phyloP scores from a whole-genome alignment of 2,113 vertebrate genomes.

The Xenus cinereus region DNA sequence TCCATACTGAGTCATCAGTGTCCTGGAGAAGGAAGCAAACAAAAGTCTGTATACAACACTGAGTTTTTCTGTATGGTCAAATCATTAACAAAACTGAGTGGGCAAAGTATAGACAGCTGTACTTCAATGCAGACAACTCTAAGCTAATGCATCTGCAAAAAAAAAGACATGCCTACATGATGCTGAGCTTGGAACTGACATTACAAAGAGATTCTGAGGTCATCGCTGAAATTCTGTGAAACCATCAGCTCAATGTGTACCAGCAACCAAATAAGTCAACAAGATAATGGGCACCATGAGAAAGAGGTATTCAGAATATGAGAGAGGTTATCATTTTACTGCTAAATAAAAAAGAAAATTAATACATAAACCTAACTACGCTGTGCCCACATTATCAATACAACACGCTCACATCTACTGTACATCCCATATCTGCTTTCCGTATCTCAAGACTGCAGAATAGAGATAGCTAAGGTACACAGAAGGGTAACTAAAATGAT shows the following conservation, averaged over 20 bases:
- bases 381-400: background rate
- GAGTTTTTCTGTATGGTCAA: background rate
- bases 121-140: background rate
- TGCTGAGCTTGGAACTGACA: background rate
- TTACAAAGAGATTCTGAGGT: background rate
- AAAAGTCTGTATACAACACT: background rate
- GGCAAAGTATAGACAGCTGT: background rate
- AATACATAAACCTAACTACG: background rate
- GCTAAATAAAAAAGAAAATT: background rate
- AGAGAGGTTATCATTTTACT: background rate
- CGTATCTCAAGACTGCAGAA: background rate
- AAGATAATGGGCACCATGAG: background rate
- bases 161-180: background rate
- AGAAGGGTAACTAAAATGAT: background rate
- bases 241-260: background rate
- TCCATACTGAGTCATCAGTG: background rate
- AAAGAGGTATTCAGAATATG: background rate
- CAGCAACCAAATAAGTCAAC: background rate
- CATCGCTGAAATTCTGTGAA: background rate
- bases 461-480: background rate
- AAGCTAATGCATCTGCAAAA: background rate
- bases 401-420: background rate
- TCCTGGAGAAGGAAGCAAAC: background rate
- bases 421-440: background rate
- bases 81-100: background rate